phyloP scores from a whole-genome alignment of 2,113 vertebrate genomes.

The Tragelaphus scriptus region DNA sequence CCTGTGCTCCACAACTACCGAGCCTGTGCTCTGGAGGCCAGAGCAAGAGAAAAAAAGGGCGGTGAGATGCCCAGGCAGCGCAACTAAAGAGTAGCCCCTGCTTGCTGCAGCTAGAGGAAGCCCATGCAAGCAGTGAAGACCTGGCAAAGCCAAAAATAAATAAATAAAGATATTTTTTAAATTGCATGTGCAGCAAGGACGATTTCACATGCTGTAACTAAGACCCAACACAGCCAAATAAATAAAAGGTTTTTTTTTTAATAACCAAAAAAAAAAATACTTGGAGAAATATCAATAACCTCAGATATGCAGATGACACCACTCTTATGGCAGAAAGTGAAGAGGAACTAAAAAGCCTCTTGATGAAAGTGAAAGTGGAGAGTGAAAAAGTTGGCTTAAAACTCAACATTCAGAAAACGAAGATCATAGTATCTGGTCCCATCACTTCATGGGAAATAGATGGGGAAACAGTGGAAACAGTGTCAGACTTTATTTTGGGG shows the following conservation, averaged over 20 bases:
- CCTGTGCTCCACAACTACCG: neutral
- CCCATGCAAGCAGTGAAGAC: neutral
- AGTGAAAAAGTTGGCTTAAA: no score
- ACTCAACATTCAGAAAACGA: no score
- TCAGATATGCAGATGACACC: no score
- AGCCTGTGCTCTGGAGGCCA: neutral
- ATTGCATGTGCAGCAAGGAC: neutral
- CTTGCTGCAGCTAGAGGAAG: neutral
- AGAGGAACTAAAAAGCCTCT: no score
- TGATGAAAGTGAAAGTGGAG: no score
- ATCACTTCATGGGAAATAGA: no score
- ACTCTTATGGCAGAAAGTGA: no score
- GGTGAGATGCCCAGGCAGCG: rapidly evolving
- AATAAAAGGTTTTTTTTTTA: neutral
- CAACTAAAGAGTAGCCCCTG: neutral
- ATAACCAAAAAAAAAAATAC: no score
- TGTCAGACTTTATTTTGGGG: no score
- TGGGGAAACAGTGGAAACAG: no score
- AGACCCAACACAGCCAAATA: neutral
- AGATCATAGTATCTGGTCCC: no score
- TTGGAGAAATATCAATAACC: no score
- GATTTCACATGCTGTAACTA: neutral
- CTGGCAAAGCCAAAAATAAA: neutral
- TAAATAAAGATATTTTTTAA: neutral
- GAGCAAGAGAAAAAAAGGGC: neutral